Evolutionary conservation across 2,113 vertebrate genomes (phyloP).

Genomic region (Kobus ellipsiprymnus): DNA sequence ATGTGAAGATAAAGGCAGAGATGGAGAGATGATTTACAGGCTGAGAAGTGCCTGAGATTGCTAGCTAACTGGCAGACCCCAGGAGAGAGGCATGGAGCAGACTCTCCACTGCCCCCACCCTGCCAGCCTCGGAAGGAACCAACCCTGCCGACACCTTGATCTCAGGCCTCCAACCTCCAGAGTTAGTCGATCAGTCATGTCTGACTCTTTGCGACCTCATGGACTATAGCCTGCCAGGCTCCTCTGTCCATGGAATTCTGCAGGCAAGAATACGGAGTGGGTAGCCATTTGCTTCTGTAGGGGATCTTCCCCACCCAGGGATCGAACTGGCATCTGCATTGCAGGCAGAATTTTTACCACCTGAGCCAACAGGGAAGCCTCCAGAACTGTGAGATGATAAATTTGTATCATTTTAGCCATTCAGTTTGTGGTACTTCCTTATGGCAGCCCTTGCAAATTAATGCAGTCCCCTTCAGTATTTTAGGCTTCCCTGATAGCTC

Average conservation of each 20-base stretch:
- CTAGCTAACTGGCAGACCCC: not conserved
- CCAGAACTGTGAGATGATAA: not conserved
- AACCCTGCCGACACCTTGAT: accelerated
- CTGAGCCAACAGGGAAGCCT: not conserved
- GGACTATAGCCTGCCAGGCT: not conserved
- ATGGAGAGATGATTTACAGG: not conserved
- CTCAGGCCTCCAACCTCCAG: not conserved
- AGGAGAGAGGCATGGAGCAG: not conserved
- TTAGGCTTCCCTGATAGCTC: not conserved
- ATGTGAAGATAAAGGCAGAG: not conserved
- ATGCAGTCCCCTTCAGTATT: not conserved
- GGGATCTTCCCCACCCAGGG: not conserved
- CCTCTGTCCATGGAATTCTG: not conserved
- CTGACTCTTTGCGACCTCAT: not conserved
- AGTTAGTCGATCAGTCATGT: not conserved
- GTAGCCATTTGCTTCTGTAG: not conserved
- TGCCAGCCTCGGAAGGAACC: not conserved
- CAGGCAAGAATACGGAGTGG: not conserved
- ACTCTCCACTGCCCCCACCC: accelerated
- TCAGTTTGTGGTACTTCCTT: not conserved
- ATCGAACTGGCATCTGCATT: not conserved
- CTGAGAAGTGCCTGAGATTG: not conserved
- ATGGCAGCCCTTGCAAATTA: not conserved
- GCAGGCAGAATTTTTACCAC: not conserved
- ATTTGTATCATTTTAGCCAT: not conserved